Evolutionary conservation across 37 sponge, comb jelly and placozoan genomes (phyloP).

Genomic region (Ianthella basta): DNA sequence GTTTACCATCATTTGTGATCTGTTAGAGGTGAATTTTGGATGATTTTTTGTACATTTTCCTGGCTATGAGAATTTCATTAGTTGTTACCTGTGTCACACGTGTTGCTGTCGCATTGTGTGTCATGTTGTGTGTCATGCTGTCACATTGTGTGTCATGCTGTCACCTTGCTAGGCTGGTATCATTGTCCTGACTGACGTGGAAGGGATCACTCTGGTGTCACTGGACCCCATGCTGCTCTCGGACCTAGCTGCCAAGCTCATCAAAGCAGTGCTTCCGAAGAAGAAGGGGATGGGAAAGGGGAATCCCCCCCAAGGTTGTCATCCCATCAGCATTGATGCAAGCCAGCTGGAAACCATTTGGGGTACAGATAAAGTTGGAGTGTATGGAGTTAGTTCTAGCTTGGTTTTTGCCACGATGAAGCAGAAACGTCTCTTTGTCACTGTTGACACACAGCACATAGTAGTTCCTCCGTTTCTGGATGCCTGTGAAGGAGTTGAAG

Average conservation of each 20-base stretch:
- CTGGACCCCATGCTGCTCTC: conserved; percentile 1
- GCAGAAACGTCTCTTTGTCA: not conserved
- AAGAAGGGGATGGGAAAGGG: not conserved
- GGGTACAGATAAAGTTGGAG: no score
- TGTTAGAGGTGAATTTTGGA: no score
- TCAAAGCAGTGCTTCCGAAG: not conserved
- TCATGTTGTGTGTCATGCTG: no score
- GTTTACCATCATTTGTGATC: not conserved
- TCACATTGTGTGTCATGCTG: not conserved
- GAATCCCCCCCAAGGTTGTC: not conserved
- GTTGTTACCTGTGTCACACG: no score
- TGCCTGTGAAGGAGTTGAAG: no score
- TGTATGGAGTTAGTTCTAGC: not conserved
- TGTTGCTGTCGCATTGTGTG: no score
- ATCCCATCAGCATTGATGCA: no score
- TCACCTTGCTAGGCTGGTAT: not conserved
- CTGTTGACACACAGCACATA: not conserved
- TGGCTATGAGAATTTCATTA: not conserved
- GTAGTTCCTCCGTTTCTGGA: not conserved
- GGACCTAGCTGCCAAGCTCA: not conserved
- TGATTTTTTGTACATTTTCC: no score
- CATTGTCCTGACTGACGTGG: not conserved
- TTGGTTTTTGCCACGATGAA: not conserved
- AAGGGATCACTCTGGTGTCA: not conserved
- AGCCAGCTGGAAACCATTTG: no score